Evolutionary conservation across 2,888 invertebrate species (phyloP).

Genomic region (Eulithis prunata): DNA sequence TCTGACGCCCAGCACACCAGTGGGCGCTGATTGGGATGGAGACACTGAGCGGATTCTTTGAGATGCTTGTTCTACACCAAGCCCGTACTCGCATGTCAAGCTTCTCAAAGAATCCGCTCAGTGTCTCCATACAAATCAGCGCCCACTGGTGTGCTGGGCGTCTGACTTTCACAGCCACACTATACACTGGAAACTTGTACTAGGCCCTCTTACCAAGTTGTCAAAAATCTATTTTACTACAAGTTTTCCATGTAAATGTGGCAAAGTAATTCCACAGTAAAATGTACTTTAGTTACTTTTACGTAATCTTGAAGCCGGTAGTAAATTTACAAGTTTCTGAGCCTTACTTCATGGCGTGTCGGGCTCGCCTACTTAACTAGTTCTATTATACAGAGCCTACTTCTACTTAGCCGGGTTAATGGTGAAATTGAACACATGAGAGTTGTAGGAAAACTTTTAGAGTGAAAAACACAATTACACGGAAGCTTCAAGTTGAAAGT

Average conservation of each 20-base stretch:
- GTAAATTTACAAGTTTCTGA: constrained; percentile 36
- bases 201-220: too few relatives aligned
- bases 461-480: constrained; percentile 29
- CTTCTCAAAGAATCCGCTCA: too few relatives aligned
- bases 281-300: constrained; percentile 25
- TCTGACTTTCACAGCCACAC: too few relatives aligned
- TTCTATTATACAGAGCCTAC: constrained; percentile 30
- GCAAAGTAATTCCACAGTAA: constrained; percentile 27
- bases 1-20: too few relatives aligned
- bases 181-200: too few relatives aligned
- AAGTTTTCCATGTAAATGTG: constrained; percentile 10
- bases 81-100: too few relatives aligned
- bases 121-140: too few relatives aligned
- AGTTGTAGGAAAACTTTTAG: constrained; percentile 21
- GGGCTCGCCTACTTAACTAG: constrained; percentile 31
- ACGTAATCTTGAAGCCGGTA: constrained; percentile 32
- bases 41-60: too few relatives aligned
- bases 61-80: too few relatives aligned
- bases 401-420: constrained; percentile 21
- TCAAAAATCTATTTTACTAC: neutral
- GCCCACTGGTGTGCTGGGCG: too few relatives aligned
- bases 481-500: constrained; percentile 2
- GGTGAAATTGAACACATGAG: constrained; percentile 33
- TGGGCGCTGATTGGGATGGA: too few relatives aligned
- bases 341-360: constrained; percentile 34